Base-by-base conservation (phyloP, 2,888 invertebrate species). In the Notodonta dromedarius region DNA sequence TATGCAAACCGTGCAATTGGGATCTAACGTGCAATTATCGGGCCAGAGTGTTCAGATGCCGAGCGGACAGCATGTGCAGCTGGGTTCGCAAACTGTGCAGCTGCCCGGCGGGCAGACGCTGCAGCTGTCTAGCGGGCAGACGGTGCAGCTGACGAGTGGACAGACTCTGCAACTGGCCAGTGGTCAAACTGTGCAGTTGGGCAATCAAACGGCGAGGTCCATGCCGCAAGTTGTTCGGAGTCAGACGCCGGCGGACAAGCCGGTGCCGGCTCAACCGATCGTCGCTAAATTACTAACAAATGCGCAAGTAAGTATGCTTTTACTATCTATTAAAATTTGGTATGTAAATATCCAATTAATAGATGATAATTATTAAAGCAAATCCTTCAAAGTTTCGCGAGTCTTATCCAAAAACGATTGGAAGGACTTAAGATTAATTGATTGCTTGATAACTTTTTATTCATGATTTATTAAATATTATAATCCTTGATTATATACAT, bases 211-310 rank as follows among this genome's bases (percentile, higher is more conserved):
- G 2, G 78, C 83, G 9, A 90, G 91, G 70, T 78, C 87, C 3
- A 69, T 86, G 63, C 75, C 89, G 51, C 91, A 90, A 76, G 85
- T 89, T n/a, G 92, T 89, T 40, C 88, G 86, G 65, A 86, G 74
- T 68, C 92, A 86, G 71, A 73, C 81, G 16, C 69, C 83, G 11
- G 83, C 79, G 1, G 94, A 93, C 16, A 94, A 92, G 71, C 46
- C 86, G n/a, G 44, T 66, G 8, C 57, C 69, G 5, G 73, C 80
- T 77, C 94, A 93, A 78, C 95, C 95, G 5, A 95, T 96, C 40
- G 94, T 96, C 50, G 96, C 96, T 0, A 96, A 96, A 84, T 94
- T 97, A 16, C 88, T 97, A 35, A 96, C 96, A 7, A 96, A 96
- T 82, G 95, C 96, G 54, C 95, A 95, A 91, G 95, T 95, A 86